phyloP scores from a whole-genome alignment of 2,113 vertebrate genomes.

The Tachysurus vachellii region DNA sequence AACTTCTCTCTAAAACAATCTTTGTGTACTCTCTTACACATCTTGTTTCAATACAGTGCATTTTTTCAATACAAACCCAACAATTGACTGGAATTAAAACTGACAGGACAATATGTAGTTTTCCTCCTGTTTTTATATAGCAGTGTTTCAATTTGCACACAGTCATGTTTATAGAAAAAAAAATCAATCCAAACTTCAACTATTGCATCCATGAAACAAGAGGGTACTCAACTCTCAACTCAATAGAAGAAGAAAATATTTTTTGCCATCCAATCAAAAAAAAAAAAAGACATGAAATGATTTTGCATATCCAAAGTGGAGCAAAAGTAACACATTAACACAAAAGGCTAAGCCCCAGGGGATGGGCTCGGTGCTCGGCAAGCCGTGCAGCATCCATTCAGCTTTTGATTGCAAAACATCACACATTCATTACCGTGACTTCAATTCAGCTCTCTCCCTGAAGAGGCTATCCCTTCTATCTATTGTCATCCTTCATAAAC shows the following conservation, averaged over 20 bases:
- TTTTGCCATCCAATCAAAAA: neutral
- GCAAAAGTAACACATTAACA: slow-evolving; percentile 33
- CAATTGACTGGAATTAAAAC: slow-evolving; percentile 8
- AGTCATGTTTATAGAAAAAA: neutral
- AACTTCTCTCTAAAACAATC: neutral
- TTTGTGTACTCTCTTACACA: neutral
- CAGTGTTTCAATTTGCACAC: slow-evolving; percentile 13
- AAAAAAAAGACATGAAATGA: slow-evolving; percentile 23
- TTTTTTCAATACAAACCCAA: neutral
- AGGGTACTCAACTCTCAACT: neutral
- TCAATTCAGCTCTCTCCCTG: slow-evolving; percentile 45
- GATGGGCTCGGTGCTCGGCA: slow-evolving; percentile 23
- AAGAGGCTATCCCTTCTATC: slow-evolving; percentile 44
- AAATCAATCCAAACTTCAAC: neutral
- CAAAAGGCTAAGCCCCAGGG: slow-evolving; percentile 27
- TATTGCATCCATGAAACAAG: neutral
- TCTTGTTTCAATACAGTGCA: neutral
- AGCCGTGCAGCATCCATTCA: slow-evolving; percentile 33
- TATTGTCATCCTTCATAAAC: slow-evolving; percentile 34
- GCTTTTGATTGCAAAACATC: slow-evolving; percentile 44
- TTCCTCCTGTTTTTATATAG: neutral
- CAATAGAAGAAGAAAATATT: neutral
- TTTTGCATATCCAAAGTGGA: slow-evolving; percentile 21
- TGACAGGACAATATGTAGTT: slow-evolving; percentile 16
- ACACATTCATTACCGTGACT: slow-evolving; percentile 51